Evolutionary conservation across 1,140 invertebrate species (phyloP).

Genomic region (Ceratosolen fusciceps): DNA sequence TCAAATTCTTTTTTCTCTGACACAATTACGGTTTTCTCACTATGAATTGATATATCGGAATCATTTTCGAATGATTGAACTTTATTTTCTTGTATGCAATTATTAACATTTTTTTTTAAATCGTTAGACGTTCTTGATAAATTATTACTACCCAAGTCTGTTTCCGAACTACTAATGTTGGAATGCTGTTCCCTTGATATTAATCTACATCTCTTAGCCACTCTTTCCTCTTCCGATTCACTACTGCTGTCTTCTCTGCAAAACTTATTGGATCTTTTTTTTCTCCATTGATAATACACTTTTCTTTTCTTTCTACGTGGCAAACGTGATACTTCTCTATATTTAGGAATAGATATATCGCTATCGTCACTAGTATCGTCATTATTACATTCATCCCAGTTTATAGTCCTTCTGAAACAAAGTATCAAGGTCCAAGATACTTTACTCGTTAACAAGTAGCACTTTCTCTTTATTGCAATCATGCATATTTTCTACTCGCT

Average conservation of each 20-base stretch:
- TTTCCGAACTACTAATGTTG: too few species aligned
- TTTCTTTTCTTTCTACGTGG: conserved; percentile 15
- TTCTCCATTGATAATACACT: neutral
- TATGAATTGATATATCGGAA: neutral
- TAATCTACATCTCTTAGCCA: neutral
- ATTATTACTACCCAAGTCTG: too few species aligned
- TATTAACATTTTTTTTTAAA: too few species aligned
- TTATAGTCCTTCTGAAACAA: conserved; percentile 60
- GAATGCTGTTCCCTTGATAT: neutral
- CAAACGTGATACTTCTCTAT: conserved; percentile 17
- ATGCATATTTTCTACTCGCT: conserved; percentile 50
- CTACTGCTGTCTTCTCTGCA: conserved; percentile 41
- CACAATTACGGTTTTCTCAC: neutral
- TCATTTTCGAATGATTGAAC: conserved; percentile 7
- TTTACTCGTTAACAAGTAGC: conserved; percentile 49
- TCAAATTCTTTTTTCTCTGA: neutral
- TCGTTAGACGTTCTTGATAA: too few species aligned
- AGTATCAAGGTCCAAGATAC: conserved; percentile 53
- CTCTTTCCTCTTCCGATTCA: neutral
- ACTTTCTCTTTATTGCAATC: conserved; percentile 45
- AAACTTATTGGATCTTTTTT: conserved; percentile 30
- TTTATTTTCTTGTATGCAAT: too few species aligned
- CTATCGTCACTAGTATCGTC: conserved; percentile 23
- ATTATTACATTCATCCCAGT: conserved; percentile 36
- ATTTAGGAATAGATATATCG: conserved; percentile 44